Conservation (phyloP, 2,113 vertebrate species). For the Rhabdornis inornatus region DNA sequence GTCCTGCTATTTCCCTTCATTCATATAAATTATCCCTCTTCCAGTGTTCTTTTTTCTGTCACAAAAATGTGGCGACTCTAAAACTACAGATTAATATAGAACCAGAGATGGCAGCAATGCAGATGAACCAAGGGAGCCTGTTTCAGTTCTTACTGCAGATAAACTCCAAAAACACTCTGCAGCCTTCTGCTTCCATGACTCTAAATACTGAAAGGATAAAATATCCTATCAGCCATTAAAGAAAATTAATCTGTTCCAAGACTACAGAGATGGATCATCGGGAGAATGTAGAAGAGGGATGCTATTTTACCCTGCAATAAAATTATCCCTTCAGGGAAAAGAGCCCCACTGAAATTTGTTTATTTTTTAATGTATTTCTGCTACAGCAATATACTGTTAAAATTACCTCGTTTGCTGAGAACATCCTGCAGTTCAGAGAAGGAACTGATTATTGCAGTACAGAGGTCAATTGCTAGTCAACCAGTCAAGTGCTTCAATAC, state of each 20-base stretch:
- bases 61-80: background rate
- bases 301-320: background rate
- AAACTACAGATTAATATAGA: background rate
- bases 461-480: conserved; percentile 48
- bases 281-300: background rate
- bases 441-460: background rate
- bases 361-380: background rate
- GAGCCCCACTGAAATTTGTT: background rate
- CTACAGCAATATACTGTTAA: background rate
- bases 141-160: background rate
- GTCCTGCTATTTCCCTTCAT: background rate
- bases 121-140: background rate
- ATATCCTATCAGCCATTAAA: background rate
- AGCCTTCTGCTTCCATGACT: background rate
- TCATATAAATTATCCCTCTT: background rate
- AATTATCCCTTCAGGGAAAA: background rate
- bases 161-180: background rate
- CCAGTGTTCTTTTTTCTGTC: background rate
- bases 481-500: conserved; percentile 35
- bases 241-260: background rate
- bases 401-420: conserved; percentile 51
- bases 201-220: background rate
- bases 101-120: no score
- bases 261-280: background rate
- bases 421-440: background rate